Evolutionary conservation across 2,888 invertebrate genomes (phyloP).

Genomic region (Lasioglossum vierecki): DNA sequence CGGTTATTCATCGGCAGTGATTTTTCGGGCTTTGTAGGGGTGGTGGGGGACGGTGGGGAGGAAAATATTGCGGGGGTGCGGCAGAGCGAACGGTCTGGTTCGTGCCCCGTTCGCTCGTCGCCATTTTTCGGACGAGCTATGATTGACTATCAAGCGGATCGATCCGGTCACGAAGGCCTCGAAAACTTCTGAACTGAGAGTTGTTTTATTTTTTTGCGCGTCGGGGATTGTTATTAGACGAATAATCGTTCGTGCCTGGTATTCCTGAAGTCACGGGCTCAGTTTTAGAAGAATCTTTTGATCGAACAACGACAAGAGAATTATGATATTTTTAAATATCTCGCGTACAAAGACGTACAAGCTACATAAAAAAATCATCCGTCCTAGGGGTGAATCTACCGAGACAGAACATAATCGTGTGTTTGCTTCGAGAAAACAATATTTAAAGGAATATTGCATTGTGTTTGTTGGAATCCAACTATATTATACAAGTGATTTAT

Average conservation of each 20-base stretch:
- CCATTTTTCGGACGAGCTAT: not conserved
- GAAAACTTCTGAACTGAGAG: not conserved
- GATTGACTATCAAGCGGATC: slow-evolving; percentile 6
- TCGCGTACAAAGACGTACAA: too few relatives aligned
- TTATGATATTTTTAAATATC: too few relatives aligned
- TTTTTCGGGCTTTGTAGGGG: not conserved
- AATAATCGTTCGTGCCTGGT: not conserved
- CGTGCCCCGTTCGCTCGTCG: not conserved
- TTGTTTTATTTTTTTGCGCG: not conserved
- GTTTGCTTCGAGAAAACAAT: too few relatives aligned
- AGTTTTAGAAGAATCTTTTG: not conserved
- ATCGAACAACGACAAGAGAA: too few relatives aligned
- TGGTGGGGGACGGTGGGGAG: not conserved
- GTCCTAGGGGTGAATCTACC: too few relatives aligned
- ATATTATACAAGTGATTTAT: too few relatives aligned
- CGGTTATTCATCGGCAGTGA: slow-evolving; percentile 3
- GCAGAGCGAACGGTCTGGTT: not conserved
- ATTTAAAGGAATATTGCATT: too few relatives aligned
- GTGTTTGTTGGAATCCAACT: too few relatives aligned
- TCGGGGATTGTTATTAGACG: not conserved
- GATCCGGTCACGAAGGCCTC: slow-evolving; percentile 5
- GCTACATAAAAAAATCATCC: too few relatives aligned
- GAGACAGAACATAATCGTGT: too few relatives aligned
- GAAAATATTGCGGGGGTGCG: not conserved
- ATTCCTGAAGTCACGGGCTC: not conserved